Base-by-base conservation (phyloP, 2,888 invertebrate genomes). In the Ferdinandea cuprea region DNA sequence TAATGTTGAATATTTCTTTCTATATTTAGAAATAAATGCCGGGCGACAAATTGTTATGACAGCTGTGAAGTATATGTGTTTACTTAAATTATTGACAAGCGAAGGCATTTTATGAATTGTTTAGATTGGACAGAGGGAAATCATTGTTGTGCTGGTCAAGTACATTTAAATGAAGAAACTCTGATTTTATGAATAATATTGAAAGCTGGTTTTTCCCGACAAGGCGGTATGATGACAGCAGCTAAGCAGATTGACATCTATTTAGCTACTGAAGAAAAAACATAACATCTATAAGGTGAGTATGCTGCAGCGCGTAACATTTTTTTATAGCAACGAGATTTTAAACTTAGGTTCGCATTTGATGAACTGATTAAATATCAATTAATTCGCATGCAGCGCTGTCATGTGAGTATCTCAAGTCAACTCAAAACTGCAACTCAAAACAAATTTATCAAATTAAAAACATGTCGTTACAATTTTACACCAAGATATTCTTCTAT, bases 81-180 rank as follows among this genome's bases (percentile, higher is more conserved):
- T 6, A 68, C 21, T 40, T 13, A 15, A 3, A 32, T 56, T 25
- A 58, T 40, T 37, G 56, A 6, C 32, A 46, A 7, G 21, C n/a
- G 6, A 13, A 17, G 8, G 21, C 32, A 19, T 21, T 11, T 25
- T 6, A 4, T 40, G 40, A 54, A 58, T 21, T 40, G 3, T 7
- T 19, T 8, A 63, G 13, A 25, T 5, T 21, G 5, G 25, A 63
- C 63, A 63, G 48, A 28, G 63, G 63, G 48, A 35, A 8, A 17
- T n/a, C 40, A 66, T 52, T 66, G 65, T 66, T 66, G 40, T 21
- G 52, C 40, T 19, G 65, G 52, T 40, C 52, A 66, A 66, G 40
- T 66, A 42, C 65, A 35, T 66, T 66, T 66, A 9, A 15, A 15
- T 52, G 35, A 50, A 21, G 50, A 63, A 63, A 50, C 30, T 9